A percentile compares a stretch with the other conserved stretches of the same genome.
Conservation (phyloP, 2,888 invertebrate genomes). For the Neoitamus cyanurus region DNA sequence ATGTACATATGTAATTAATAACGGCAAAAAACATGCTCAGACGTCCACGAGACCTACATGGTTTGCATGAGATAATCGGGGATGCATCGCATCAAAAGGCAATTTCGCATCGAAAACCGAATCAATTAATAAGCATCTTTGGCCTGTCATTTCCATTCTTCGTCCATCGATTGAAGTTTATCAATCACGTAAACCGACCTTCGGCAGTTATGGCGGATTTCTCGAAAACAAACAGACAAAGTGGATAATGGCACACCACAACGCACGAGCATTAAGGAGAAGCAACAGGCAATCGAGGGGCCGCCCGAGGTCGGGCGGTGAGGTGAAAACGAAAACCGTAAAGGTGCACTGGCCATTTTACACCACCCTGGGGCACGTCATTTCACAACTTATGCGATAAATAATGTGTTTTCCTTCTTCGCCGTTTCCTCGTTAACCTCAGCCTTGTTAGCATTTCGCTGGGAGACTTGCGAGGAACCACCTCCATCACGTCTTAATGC, state of each 20-base stretch:
- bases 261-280: not conserved
- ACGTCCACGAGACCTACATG: not conserved
- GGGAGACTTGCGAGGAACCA: not conserved
- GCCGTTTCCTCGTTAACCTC: slow-evolving; percentile 1
- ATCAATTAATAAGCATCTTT: not conserved
- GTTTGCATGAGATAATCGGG: not conserved
- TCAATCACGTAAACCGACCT: not conserved
- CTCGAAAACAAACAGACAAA: slow-evolving; percentile 19
- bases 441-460: not conserved
- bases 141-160: not conserved
- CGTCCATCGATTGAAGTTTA: not conserved
- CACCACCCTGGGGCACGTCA: slow-evolving; percentile 16
- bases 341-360: not conserved
- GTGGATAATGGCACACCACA: slow-evolving; percentile 10
- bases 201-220: not conserved
- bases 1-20: not conserved
- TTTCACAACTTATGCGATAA: not conserved
- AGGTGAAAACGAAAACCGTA: not conserved
- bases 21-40: not conserved
- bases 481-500: slow-evolving; percentile 21
- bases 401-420: not conserved
- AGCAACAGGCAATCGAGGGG: not conserved
- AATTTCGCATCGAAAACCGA: not conserved
- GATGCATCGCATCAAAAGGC: not conserved
- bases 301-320: no score